phyloP scores from a whole-genome alignment of 2,797 vertebrate species.

The Mus spretus region DNA sequence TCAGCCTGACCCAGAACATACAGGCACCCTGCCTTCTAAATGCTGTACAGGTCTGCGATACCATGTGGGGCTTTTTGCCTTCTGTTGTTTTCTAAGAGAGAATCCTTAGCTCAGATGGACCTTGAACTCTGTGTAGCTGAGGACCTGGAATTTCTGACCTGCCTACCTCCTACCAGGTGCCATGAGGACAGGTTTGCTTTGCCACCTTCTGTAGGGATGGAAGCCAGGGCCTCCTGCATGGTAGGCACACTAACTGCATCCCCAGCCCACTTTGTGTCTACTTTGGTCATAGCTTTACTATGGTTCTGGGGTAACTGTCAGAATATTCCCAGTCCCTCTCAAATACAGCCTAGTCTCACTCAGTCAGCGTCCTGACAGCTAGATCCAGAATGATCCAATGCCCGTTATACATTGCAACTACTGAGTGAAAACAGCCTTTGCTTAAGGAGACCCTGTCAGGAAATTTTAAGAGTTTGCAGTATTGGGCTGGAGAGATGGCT shows the following conservation, averaged over 20 bases:
- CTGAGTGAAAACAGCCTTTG: not conserved
- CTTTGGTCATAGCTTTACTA: not conserved
- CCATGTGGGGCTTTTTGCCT: not conserved
- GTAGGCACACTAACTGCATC: not conserved
- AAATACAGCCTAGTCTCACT: not conserved
- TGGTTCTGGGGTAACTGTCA: not conserved
- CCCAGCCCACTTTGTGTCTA: not conserved
- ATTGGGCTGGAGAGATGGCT: too few species aligned
- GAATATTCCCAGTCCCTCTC: not conserved
- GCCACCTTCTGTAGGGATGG: not conserved
- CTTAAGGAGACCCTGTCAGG: not conserved
- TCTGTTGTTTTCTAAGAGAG: not conserved
- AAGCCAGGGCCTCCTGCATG: not conserved
- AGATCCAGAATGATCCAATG: not conserved
- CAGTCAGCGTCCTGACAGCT: not conserved
- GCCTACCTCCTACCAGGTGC: too few species aligned
- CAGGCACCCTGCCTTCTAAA: not conserved
- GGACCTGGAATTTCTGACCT: not conserved
- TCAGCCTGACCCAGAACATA: not conserved
- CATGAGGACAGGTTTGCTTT: not conserved
- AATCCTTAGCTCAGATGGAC: not conserved
- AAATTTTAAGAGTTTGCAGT: not conserved
- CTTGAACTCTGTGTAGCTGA: not conserved
- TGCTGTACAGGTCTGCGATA: not conserved
- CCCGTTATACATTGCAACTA: not conserved